Conservation (phyloP, 2,113 vertebrate species). For the Micromys minutus region DNA sequence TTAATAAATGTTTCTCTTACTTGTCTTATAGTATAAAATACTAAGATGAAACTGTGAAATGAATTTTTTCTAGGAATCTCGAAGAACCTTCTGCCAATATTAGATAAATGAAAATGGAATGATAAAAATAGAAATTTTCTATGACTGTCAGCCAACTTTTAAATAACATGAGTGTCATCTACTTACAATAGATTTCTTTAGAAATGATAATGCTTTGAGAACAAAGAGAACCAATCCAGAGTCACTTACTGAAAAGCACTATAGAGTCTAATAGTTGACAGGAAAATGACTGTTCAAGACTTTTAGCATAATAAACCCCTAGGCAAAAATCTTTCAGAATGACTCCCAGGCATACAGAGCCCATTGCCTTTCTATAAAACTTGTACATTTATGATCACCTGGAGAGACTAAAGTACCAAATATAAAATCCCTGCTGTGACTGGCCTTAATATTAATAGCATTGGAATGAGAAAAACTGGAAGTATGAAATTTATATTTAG, state of each 20-base stretch:
- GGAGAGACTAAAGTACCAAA: slow-evolving; percentile 57
- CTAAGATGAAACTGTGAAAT: slow-evolving; percentile 40
- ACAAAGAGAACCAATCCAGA: slow-evolving; percentile 70
- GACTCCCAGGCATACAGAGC: slow-evolving; percentile 39
- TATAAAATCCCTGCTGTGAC: slow-evolving; percentile 61
- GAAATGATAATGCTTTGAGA: slow-evolving; percentile 67
- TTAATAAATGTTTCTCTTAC: background rate
- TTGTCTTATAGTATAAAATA: background rate
- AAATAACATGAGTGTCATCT: slow-evolving; percentile 60
- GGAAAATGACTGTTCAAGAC: slow-evolving; percentile 74
- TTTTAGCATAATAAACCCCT: slow-evolving; percentile 70
- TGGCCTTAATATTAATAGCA: slow-evolving; percentile 43
- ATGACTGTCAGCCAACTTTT: slow-evolving; percentile 68
- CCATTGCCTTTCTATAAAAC: slow-evolving; percentile 52
- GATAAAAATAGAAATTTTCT: slow-evolving; percentile 60
- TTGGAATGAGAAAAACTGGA: background rate
- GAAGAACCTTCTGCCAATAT: slow-evolving; percentile 12
- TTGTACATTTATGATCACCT: slow-evolving; percentile 60
- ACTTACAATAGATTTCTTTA: slow-evolving; percentile 54
- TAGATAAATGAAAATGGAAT: slow-evolving; percentile 59
- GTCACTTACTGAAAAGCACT: slow-evolving; percentile 55
- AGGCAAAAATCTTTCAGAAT: slow-evolving; percentile 54
- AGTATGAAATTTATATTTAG: background rate
- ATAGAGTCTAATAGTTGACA: slow-evolving; percentile 55
- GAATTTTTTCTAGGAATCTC: background rate